phyloP scores from a whole-genome alignment of 2,113 vertebrate species.

The Dasypus novemcinctus region DNA sequence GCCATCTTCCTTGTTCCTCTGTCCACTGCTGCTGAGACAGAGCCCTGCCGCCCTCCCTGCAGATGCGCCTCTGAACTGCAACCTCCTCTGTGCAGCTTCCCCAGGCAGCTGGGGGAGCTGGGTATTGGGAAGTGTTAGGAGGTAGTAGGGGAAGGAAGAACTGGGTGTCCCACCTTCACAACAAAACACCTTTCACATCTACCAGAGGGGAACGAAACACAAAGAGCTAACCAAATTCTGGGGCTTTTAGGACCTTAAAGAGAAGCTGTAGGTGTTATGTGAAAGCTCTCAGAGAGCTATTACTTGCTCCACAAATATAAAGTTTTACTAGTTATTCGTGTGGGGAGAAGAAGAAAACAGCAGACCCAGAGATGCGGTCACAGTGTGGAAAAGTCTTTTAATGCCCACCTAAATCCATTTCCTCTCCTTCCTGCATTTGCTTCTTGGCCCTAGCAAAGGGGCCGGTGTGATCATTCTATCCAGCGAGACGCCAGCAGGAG shows the following conservation, averaged over 20 bases:
- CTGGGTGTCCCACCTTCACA: background rate
- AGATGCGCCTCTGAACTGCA: background rate
- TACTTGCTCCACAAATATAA: background rate
- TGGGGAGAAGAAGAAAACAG: background rate
- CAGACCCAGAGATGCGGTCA: background rate
- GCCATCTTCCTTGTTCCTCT: background rate
- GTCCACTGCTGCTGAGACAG: background rate
- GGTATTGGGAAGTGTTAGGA: background rate
- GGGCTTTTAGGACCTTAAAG: background rate
- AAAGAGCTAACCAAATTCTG: background rate
- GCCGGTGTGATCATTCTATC: background rate
- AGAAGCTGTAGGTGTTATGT: background rate
- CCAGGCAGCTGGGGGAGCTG: background rate
- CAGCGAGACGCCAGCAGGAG: background rate
- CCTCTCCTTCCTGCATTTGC: background rate
- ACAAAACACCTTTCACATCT: background rate
- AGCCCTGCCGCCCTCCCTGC: background rate
- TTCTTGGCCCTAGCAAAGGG: background rate
- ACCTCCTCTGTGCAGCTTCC: background rate
- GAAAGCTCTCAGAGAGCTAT: background rate
- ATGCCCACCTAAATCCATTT: background rate
- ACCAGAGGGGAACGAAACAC: background rate
- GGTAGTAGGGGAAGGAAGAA: background rate
- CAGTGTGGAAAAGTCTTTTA: background rate
- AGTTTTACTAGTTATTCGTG: background rate